These are phyloP conservation scores for Protaetia brevitarsis DNA, from an alignment of 1,140 invertebrate species.

Conservation along the genomic window DNA sequence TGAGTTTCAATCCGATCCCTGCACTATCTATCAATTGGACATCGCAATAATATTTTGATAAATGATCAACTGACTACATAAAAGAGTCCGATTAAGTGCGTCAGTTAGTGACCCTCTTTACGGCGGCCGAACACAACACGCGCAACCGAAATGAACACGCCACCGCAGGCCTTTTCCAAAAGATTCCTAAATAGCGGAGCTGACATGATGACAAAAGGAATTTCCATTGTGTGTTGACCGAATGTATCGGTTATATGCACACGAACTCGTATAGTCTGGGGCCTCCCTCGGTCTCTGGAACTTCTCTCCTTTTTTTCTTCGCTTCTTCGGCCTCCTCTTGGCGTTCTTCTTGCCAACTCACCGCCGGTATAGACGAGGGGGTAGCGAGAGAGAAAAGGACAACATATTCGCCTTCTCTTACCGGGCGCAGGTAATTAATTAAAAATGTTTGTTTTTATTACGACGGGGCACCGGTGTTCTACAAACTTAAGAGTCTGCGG, in stretches of 20 bases:
- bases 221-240: constrained; percentile 22
- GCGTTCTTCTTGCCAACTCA: not conserved
- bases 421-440: constrained; percentile 23
- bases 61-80: constrained; percentile 21
- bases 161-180: not conserved
- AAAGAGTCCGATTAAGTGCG: constrained; percentile 5
- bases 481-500: constrained; percentile 7
- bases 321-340: not conserved
- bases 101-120: constrained; percentile 19
- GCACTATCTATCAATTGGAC: not conserved
- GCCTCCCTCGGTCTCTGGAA: not conserved
- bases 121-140: constrained; percentile 14
- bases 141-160: not conserved
- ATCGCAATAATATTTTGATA: constrained; percentile 23
- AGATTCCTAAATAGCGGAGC: constrained; percentile 22
- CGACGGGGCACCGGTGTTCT: constrained; percentile 14
- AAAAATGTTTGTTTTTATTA: constrained; percentile 26
- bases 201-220: constrained; percentile 26
- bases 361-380: not conserved
- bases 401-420: not conserved
- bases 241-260: constrained; percentile 6
- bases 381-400: not conserved
- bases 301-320: not conserved
- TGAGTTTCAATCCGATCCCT: not conserved
- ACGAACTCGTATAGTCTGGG: not conserved